Conservation (phyloP, 2,797 vertebrate species). For the Sebastes hubbsi region DNA sequence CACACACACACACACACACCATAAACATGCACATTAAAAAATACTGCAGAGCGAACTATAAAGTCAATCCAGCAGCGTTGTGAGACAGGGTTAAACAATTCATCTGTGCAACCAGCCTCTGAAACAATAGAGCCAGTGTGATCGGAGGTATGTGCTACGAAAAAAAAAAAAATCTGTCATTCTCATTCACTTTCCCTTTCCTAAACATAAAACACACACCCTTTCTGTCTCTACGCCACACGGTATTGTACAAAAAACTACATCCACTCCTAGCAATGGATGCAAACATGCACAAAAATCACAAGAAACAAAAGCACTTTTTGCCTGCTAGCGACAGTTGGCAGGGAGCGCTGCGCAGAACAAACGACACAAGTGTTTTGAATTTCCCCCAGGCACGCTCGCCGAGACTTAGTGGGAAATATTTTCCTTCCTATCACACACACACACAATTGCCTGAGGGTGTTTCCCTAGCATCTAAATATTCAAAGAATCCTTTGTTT, state of each 20-base stretch:
- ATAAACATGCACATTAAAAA: slow-evolving; percentile 16
- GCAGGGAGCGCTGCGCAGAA: slow-evolving; percentile 40
- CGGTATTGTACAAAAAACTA: neutral
- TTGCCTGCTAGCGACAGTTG: slow-evolving; percentile 47
- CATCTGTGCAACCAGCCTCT: slow-evolving; percentile 25
- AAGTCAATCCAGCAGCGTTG: slow-evolving; percentile 1
- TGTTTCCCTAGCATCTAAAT: slow-evolving; percentile 68
- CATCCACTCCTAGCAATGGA: neutral
- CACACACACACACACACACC: slow-evolving; percentile 16
- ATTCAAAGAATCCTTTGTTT: slow-evolving; percentile 74
- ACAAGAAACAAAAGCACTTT: slow-evolving; percentile 55
- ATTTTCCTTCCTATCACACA: slow-evolving; percentile 67
- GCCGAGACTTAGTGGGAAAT: slow-evolving; percentile 57
- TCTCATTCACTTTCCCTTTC: slow-evolving; percentile 27
- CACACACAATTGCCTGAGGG: slow-evolving; percentile 59
- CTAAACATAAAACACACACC: slow-evolving; percentile 16
- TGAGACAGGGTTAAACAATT: slow-evolving; percentile 39
- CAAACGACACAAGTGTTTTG: slow-evolving; percentile 60
- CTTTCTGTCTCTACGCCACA: neutral
- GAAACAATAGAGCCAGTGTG: slow-evolving; percentile 68
- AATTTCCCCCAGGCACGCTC: slow-evolving; percentile 54
- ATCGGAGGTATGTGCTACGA: slow-evolving; percentile 39
- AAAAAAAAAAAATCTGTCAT: slow-evolving; percentile 10
- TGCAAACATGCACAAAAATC: slow-evolving; percentile 2
- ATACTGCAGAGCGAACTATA: neutral